Conservation (phyloP, 37 sponge, comb jelly and placozoan species). For the Agelas oroides region DNA sequence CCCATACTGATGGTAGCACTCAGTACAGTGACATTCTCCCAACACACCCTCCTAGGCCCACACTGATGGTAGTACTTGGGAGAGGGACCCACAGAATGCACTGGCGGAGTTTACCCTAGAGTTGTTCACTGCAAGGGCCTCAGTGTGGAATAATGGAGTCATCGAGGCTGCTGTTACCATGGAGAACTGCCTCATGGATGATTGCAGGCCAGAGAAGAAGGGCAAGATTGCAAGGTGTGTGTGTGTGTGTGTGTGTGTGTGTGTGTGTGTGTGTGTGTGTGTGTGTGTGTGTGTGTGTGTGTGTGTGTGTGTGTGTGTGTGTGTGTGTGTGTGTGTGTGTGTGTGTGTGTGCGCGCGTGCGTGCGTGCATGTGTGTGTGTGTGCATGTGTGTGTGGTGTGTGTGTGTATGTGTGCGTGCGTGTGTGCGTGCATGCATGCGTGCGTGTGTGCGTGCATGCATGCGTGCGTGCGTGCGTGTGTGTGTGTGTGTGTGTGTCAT, state of each 20-base stretch:
- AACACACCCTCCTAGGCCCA: not conserved
- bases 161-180: conserved; percentile 6
- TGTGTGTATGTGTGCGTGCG: no score
- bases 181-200: conserved; percentile 44
- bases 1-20: not conserved
- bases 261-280: not conserved
- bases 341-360: no score
- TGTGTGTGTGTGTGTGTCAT: no score
- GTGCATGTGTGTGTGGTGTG: not conserved
- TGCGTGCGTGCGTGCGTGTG: not conserved
- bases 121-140: conserved; percentile 3
- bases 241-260: no score
- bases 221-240: not conserved
- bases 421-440: no score
- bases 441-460: not conserved
- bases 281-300: not conserved
- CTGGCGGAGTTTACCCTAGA: conserved; percentile 15
- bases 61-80: not conserved
- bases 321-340: not conserved
- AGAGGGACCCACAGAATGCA: not conserved
- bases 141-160: conserved; percentile 31
- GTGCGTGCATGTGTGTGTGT: not conserved
- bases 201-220: conserved; percentile 17
- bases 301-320: not conserved
- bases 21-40: not conserved